Conservation (phyloP, 2,113 vertebrate species). For the Dolichallabes microphthalmus region DNA sequence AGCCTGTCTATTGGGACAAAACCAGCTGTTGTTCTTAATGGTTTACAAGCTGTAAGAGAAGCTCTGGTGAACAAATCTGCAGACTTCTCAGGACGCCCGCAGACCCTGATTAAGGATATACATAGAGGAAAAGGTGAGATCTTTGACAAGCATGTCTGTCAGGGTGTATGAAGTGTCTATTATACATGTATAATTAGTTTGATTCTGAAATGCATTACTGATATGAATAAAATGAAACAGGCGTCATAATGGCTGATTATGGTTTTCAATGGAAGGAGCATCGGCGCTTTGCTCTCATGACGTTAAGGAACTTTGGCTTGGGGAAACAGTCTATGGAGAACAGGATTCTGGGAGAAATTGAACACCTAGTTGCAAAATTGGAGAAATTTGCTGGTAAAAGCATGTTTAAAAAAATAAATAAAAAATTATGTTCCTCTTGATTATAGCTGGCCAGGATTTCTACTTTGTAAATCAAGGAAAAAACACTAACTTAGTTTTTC, state of each 20-base stretch:
- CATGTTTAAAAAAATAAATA: no score
- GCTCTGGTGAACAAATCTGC: slow-evolving; percentile 60
- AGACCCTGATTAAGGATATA: slow-evolving; percentile 54
- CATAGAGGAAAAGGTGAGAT: slow-evolving; percentile 54
- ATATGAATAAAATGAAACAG: slow-evolving; percentile 55
- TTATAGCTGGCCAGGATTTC: neutral
- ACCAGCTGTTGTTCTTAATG: slow-evolving; percentile 62
- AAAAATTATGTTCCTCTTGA: neutral
- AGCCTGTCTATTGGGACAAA: slow-evolving; percentile 63
- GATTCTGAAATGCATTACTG: neutral
- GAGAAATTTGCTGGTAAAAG: slow-evolving; percentile 48
- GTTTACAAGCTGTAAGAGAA: slow-evolving; percentile 63
- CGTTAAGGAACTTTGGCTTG: slow-evolving; percentile 76
- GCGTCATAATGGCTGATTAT: slow-evolving; percentile 58
- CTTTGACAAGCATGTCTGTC: neutral
- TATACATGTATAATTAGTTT: neutral
- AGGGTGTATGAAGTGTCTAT: neutral
- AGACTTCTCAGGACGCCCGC: slow-evolving; percentile 69
- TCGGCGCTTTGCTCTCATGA: slow-evolving; percentile 69
- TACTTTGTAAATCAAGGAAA: no score
- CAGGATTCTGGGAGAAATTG: slow-evolving; percentile 68
- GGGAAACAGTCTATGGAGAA: slow-evolving; percentile 79
- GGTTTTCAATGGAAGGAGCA: slow-evolving; percentile 69
- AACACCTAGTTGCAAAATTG: slow-evolving; percentile 48
- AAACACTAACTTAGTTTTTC: neutral